phyloP scores from a whole-genome alignment of 2,888 invertebrate species.

The Agrotis clavis region DNA sequence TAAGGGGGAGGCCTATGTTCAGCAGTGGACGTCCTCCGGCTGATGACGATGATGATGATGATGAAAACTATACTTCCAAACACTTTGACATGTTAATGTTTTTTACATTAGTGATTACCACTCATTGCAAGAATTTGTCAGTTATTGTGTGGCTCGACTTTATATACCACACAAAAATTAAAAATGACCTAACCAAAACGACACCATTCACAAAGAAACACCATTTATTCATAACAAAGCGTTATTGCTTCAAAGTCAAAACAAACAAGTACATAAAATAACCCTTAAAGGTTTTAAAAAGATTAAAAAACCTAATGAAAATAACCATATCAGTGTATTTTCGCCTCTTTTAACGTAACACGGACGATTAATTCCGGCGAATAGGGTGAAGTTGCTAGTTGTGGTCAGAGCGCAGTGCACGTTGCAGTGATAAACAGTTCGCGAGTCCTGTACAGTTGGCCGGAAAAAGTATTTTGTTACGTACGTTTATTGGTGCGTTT shows the following conservation, averaged over 20 bases:
- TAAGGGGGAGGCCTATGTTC: no score
- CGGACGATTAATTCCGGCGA: slow-evolving; percentile 69
- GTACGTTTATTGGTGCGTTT: slow-evolving; percentile 66
- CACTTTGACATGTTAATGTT: no score
- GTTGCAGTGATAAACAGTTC: slow-evolving; percentile 70
- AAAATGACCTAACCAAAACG: not conserved
- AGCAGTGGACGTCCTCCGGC: no score
- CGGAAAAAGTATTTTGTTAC: slow-evolving; percentile 65
- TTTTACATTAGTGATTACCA: no score
- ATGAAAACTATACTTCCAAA: no score
- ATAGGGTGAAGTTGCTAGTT: slow-evolving; percentile 68
- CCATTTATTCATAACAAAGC: slow-evolving; percentile 26
- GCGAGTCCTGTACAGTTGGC: slow-evolving; percentile 58
- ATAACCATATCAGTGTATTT: slow-evolving; percentile 58
- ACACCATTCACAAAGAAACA: slow-evolving; percentile 2
- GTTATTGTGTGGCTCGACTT: no score
- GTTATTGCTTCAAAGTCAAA: slow-evolving; percentile 30
- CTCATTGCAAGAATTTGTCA: no score
- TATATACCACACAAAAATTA: no score
- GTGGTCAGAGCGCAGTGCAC: slow-evolving; percentile 67
- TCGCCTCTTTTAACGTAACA: slow-evolving; percentile 58
- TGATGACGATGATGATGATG: no score
- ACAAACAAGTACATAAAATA: slow-evolving; percentile 28
- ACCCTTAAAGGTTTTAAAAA: slow-evolving; percentile 11
- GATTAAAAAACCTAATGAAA: slow-evolving; percentile 33